Conservation (phyloP, 2,113 vertebrate genomes). For the Chionis minor region DNA sequence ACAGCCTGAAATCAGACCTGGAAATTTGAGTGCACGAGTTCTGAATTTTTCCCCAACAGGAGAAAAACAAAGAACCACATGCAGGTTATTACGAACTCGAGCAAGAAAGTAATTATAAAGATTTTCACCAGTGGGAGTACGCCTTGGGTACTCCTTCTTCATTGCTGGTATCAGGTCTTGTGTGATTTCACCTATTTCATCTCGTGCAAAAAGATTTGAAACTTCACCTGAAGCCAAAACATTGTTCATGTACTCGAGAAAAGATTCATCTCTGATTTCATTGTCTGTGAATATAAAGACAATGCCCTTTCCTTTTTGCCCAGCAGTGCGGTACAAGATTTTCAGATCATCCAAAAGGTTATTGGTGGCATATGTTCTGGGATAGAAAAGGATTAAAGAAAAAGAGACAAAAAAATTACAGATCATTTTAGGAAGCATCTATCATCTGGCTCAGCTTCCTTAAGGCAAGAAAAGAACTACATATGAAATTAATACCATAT, state of each 20-base stretch:
- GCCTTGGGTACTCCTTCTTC: conserved; percentile 79
- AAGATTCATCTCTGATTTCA: conserved; percentile 85
- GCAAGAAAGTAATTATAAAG: conserved; percentile 85
- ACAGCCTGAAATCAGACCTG: conserved; percentile 85
- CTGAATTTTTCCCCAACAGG: conserved; percentile 86
- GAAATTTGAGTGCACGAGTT: conserved; percentile 78
- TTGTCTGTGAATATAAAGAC: conserved; percentile 86
- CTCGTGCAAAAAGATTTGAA: conserved; percentile 83
- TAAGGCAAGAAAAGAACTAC: not conserved
- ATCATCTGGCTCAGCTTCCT: not conserved
- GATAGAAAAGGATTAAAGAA: not conserved
- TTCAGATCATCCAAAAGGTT: conserved; percentile 88
- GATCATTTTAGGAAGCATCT: not conserved
- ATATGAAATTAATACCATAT: not conserved
- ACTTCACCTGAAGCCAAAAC: conserved; percentile 84
- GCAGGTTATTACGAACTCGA: conserved; percentile 79
- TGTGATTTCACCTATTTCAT: conserved; percentile 83
- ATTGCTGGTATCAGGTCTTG: conserved; percentile 80
- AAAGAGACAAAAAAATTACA: not conserved
- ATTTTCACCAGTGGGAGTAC: conserved; percentile 77
- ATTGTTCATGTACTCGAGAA: conserved; percentile 88
- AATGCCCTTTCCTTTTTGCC: conserved; percentile 80
- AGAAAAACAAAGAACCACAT: conserved; percentile 86
- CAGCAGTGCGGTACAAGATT: conserved; percentile 79
- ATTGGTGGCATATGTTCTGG: conserved; percentile 79